Base-by-base conservation (phyloP, 1,140 invertebrate species). In the Mamestra configurata region DNA sequence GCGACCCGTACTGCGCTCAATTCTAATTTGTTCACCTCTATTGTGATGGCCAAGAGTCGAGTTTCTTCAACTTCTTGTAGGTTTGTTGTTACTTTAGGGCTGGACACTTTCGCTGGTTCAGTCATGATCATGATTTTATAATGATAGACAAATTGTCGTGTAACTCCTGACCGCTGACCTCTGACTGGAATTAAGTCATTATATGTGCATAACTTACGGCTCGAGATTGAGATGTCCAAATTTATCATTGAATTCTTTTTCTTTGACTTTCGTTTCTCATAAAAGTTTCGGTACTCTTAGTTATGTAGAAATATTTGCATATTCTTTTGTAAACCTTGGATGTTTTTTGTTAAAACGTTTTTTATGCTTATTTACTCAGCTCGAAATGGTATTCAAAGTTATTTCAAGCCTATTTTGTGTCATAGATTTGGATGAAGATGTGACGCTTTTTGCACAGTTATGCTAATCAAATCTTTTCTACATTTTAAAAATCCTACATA, bases 121-220 rank as follows among this genome's bases (percentile, higher is more conserved):
- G 84, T 86, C 83, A 88, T 88, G 81, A 78, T 73, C 83, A 88
- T 88, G 82, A 79, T 73, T 84, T 85, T 87, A 85, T 90, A 88
- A 91, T 88, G 85, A 82, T 79, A 20, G 77, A 79, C 81, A 86
- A 86, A 77, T 84, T 82, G 82, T 81, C 82, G 79, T 83, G 82
- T 87, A 75, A 80, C 73, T 84, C 81, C 79, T 88, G 84, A 84
- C 83, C 79, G 49, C 64, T 78, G 78, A 73, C 78, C 73, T 57
- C 70, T 66, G 81, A 81, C 37, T 35, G 55, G 59, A 37, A 79
- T 57, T 79, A 40, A 68, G 49, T 68, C 59, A 73, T 76, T 51
- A 76, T 70, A 10, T 53, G n/a, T 27, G 18, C 59, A 70, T 40
- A 73, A 51, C 57, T 61, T 37, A 61, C 57, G 20, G 46, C 8